Evolutionary conservation across 1,140 invertebrate species (phyloP), one percentile per base, ranked within the genome.

Genomic region (Hylyphantes graminicola): DNA sequence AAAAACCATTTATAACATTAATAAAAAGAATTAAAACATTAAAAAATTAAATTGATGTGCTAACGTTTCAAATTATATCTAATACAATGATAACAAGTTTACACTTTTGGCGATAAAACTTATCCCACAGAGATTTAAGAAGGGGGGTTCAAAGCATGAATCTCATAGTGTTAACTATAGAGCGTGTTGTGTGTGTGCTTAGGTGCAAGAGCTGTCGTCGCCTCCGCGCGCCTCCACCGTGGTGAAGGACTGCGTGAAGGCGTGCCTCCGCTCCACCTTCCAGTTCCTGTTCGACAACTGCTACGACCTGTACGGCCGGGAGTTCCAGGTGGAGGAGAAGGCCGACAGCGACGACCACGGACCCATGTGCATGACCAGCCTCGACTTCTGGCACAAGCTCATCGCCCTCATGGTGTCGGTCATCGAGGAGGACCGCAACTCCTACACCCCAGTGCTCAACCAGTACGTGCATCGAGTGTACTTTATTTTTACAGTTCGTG

Each of bases 351-450:
- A 97, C 84, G 96, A 98, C 87, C 94, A 95, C 87, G 97, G 96
- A 2, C 96, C 96, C 4, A 57, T 74, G 35, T 92, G 94, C 83
- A 89, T 97, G 87, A 96, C 97, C 87, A 97, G 95, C 81, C 93
- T 99, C 13, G 96, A 98, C 89, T 99, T 99, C 90, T 99, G 98
- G 98, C 97, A 98, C 91, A 99, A 99, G 88, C 91, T 99, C 53
- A 98, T 99, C 86, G 97, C 97, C 13, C 93, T 99, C 61, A 98
- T 99, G 86, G 97, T 98, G 15, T 98, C 97, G 81, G 97, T 99
- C 57, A 98, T 99, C 89, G 98, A 99, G 90, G 98, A 99, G 89
- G 98, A 99, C 90, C 95, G 95, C 87, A 98, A 98, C 89, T 98
- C 96, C 89, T 99, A 99, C 89, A 97, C 96, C 9, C 96, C 97